Conservation (phyloP, 1,140 invertebrate genomes). For the Hyphantria cunea region DNA sequence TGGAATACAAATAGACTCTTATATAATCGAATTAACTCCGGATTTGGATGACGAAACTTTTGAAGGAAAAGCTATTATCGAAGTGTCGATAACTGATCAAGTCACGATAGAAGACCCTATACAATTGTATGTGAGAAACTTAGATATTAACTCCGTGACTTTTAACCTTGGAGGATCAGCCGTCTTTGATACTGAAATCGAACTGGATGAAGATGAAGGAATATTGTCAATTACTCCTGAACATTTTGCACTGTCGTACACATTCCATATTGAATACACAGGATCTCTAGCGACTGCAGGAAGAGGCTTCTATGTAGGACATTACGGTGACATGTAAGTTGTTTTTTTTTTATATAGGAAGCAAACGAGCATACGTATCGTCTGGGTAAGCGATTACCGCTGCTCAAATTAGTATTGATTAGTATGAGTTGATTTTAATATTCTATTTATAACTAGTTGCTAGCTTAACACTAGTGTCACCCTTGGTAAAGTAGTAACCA, state of each 20-base stretch:
- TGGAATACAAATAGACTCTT: slow-evolving; percentile 47
- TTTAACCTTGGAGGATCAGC: slow-evolving; percentile 39
- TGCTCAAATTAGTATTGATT: no score
- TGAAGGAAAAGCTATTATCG: slow-evolving; percentile 34
- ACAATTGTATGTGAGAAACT: slow-evolving; percentile 43
- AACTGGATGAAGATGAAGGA: slow-evolving; percentile 40
- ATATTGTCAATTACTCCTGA: slow-evolving; percentile 45
- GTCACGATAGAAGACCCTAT: slow-evolving; percentile 45
- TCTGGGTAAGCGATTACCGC: no score
- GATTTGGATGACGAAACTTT: slow-evolving; percentile 40
- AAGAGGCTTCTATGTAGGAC: slow-evolving; percentile 44
- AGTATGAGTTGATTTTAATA: no score
- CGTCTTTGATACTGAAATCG: slow-evolving; percentile 30
- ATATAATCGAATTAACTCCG: slow-evolving; percentile 43
- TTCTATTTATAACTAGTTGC: no score
- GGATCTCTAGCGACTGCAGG: slow-evolving; percentile 40
- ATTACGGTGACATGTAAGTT: slow-evolving; percentile 49
- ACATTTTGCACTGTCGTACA: slow-evolving; percentile 36
- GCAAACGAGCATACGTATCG: no score
- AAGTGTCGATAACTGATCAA: slow-evolving; percentile 39
- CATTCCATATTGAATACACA: slow-evolving; percentile 47
- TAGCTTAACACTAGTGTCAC: no score
- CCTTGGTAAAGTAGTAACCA: no score
- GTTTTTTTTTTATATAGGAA: no score
- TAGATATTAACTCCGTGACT: slow-evolving; percentile 39